Conservation (phyloP, 2,888 invertebrate genomes). For the Ypsolopha scabrella region DNA sequence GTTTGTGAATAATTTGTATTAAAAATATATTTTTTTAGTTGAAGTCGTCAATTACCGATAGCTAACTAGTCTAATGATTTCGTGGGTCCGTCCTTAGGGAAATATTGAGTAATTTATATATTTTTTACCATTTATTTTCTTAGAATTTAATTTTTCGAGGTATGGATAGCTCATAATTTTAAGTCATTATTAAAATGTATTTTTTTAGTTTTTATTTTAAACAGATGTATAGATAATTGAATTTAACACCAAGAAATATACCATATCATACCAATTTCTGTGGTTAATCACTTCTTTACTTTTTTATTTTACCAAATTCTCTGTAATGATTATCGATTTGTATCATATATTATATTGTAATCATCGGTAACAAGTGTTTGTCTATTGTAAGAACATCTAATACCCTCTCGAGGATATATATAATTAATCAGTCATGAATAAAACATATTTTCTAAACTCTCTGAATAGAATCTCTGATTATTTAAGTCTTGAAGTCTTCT, state of each 20-base stretch:
- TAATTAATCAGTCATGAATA: too few species aligned
- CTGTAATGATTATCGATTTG: neutral
- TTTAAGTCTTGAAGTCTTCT: neutral
- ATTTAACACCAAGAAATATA: neutral
- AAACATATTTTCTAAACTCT: too few species aligned
- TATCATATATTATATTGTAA: neutral
- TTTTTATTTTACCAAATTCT: neutral
- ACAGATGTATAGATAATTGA: neutral
- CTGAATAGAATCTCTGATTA: too few species aligned
- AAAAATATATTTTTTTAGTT: neutral
- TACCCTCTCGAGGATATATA: too few species aligned
- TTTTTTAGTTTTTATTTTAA: neutral
- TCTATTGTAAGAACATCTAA: too few species aligned
- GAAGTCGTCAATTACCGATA: constrained; percentile 21
- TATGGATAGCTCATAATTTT: constrained; percentile 1
- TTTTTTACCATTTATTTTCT: constrained; percentile 1
- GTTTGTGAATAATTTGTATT: constrained; percentile 6
- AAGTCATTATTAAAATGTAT: neutral
- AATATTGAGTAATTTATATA: constrained; percentile 13
- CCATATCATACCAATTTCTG: neutral
- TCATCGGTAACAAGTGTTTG: too few species aligned
- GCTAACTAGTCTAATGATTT: constrained; percentile 23
- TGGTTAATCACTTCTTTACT: neutral
- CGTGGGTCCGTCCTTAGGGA: constrained; percentile 27
- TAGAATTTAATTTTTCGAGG: neutral